Base-by-base conservation (phyloP, 1,140 invertebrate species). In the Cydia splendana region DNA sequence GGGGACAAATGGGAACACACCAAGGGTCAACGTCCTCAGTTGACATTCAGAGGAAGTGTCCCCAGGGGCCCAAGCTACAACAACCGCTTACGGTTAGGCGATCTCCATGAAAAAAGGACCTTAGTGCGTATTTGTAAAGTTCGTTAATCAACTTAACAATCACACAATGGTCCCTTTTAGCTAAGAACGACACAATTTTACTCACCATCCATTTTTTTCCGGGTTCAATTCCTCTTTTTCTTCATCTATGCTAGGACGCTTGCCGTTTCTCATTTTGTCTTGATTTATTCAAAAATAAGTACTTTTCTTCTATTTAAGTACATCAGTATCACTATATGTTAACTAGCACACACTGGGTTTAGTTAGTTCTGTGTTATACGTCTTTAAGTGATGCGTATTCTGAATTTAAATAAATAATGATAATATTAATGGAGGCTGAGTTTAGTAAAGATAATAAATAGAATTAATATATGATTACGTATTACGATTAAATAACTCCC, bases 211-310 rank as follows among this genome's bases (percentile, higher is more conserved):
- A 76, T 88, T 87, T 71, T 71, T 71, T 20, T 71, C 67, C 88
- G 57, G 89, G 51, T 89, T 86, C 48, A 91, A 76, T 75, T 88
- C 88, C 75, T 90, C 89, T 77, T 84, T 88, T 78, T 91, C 88
- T 75, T 85, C 86, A 45, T 90, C 84, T 4, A 42, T 34, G 0
- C 51, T 7, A 7, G 74, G 75, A 12, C 79, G 87, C 18, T 81
- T 87, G 2, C 74, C 82, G 24, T 69, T 81, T 28, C 83, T 86
- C 76, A 79, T 81, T 76, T 79, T 77, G 51, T 71, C 77, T 83
- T 79, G 65, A 76, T 62, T 76, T 78, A 62, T 28, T 53, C 24
- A n/a, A n/a, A 30, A n/a, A 74, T 53, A n/a, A 13, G 9, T 38
- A 53, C 6, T 13, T 51, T 20, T 51, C 4, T 74, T 48, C 48